Conservation (phyloP, 2,113 vertebrate genomes). For the Leptobrachium ailaonicum region DNA sequence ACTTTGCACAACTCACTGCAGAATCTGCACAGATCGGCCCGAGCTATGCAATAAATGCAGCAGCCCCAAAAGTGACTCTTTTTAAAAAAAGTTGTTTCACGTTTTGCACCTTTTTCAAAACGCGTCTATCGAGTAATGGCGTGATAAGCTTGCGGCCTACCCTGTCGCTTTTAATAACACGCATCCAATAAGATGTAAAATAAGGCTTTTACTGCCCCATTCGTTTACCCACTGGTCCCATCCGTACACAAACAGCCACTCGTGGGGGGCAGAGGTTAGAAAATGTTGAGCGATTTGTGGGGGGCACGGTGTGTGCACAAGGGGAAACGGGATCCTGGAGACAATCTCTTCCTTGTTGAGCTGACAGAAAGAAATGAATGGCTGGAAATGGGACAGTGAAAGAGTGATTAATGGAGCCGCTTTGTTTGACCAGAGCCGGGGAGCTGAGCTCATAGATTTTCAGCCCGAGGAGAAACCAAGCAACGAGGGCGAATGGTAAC, state of each 20-base stretch:
- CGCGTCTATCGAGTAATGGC: too few relatives aligned
- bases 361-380: constrained; percentile 1
- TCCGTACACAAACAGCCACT: not conserved
- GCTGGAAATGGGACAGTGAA: not conserved
- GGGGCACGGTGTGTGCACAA: not conserved
- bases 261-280: constrained; percentile 2
- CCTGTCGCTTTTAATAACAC: too few relatives aligned
- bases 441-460: not conserved
- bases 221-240: not conserved
- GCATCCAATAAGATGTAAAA: too few relatives aligned
- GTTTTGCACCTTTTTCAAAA: too few relatives aligned
- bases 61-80: too few relatives aligned
- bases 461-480: not conserved
- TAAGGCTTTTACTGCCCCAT: not conserved
- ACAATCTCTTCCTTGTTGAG: constrained; percentile 20
- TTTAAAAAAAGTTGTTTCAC: too few relatives aligned
- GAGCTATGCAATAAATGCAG: too few relatives aligned
- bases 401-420: constrained; percentile 16
- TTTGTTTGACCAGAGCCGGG: not conserved
- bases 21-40: too few relatives aligned
- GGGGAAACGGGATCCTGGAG: not conserved
- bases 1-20: too few relatives aligned
- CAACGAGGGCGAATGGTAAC: not conserved
- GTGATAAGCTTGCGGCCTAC: too few relatives aligned
- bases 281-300: not conserved